A percentile compares a stretch with the other conserved stretches of the same genome.
These are phyloP conservation scores for Apodemia mormo DNA, from an alignment of 2,888 invertebrate species.

Conservation along the genomic window DNA sequence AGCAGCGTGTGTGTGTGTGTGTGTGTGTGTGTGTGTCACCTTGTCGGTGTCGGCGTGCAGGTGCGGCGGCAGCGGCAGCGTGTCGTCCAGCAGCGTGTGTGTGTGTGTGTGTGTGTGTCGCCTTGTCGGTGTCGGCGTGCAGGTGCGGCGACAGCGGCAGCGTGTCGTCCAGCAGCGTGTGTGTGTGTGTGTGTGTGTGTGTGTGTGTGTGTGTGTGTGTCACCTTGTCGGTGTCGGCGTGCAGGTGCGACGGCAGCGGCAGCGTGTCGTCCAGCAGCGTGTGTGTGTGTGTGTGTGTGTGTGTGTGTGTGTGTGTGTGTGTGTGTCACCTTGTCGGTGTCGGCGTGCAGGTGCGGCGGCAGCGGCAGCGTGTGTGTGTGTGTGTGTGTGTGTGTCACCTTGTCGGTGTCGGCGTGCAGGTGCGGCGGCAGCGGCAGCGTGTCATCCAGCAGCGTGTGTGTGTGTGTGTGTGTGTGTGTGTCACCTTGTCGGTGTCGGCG, in stretches of 20 bases:
- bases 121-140: not conserved
- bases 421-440: slow-evolving; percentile 41
- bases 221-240: not conserved
- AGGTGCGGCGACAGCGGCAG: slow-evolving; percentile 39
- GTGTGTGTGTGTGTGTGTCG: not conserved
- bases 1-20: too few species aligned
- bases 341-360: slow-evolving; percentile 31
- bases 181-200: too few species aligned
- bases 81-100: slow-evolving; percentile 60
- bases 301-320: too few species aligned
- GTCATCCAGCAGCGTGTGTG: slow-evolving; percentile 61
- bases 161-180: slow-evolving; percentile 54
- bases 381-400: not conserved
- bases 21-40: not conserved
- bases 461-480: too few species aligned
- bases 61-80: slow-evolving; percentile 40
- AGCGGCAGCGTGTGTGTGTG: slow-evolving; percentile 45
- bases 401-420: not conserved
- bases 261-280: slow-evolving; percentile 54
- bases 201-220: not conserved
- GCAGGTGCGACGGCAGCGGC: slow-evolving; percentile 39
- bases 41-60: not conserved
- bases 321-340: not conserved
- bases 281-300: not conserved
- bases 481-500: not conserved